Percentiles rank a stretch among this genome's conserved stretches.
Evolutionary conservation across 1,140 invertebrate species (phyloP).

Genomic region (Drosophila kikkawai): DNA sequence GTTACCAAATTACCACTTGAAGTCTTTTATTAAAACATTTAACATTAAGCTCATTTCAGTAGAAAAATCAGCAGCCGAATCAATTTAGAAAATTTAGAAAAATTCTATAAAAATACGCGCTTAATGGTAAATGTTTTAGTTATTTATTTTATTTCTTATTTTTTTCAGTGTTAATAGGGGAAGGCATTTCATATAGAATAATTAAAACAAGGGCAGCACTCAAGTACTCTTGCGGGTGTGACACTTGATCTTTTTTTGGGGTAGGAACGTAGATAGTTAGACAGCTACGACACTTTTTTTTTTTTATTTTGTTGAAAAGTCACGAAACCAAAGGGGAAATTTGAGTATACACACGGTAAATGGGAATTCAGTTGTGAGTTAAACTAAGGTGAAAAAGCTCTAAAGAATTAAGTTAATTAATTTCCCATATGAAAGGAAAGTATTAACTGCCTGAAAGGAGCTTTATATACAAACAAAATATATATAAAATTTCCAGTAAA

Average conservation of each 20-base stretch:
- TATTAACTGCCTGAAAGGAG: too few species aligned
- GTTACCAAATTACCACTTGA: too few species aligned
- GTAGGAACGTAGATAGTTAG: background rate
- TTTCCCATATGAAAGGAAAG: background rate
- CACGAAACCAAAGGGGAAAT: background rate
- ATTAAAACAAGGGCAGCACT: conserved; percentile 28
- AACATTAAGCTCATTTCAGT: too few species aligned
- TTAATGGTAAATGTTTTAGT: background rate
- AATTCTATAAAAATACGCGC: too few species aligned
- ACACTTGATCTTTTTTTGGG: conserved; percentile 12
- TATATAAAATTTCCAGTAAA: background rate
- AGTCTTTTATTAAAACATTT: too few species aligned
- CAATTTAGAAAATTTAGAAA: too few species aligned
- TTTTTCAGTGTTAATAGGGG: conserved; percentile 3
- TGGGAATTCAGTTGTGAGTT: background rate
- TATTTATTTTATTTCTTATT: background rate
- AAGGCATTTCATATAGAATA: conserved; percentile 22
- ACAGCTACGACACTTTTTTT: background rate
- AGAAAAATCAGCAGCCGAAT: too few species aligned
- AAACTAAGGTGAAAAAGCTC: background rate
- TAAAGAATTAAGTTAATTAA: background rate
- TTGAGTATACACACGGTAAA: too few species aligned
- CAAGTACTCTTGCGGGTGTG: conserved; percentile 5
- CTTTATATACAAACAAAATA: background rate
- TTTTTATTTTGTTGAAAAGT: background rate